Percentiles rank a stretch among this genome's conserved stretches.
Evolutionary conservation across 2,797 vertebrate genomes (phyloP).

Genomic region (Capromys pilorides): DNA sequence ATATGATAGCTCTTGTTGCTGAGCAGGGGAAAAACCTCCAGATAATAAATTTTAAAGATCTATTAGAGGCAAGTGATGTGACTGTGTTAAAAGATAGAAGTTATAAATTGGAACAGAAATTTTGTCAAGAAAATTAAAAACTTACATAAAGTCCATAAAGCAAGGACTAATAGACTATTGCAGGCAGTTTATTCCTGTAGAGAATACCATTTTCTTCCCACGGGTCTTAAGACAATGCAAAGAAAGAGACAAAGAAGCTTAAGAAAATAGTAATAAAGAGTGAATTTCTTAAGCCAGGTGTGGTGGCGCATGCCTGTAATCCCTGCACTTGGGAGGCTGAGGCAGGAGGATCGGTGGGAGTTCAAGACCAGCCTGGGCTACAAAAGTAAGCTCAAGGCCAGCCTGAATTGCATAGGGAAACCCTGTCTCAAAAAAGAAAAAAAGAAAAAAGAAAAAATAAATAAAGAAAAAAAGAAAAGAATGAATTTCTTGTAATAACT

Average conservation of each 20-base stretch:
- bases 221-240: not conserved
- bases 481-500: conserved; percentile 37
- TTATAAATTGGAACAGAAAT: conserved; percentile 23
- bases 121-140: conserved; percentile 43
- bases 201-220: not conserved
- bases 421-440: too few species aligned
- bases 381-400: too few species aligned
- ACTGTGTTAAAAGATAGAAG: conserved; percentile 34
- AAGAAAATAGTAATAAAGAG: not conserved
- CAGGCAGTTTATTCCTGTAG: not conserved
- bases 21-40: not conserved
- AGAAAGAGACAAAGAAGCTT: not conserved
- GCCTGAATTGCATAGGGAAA: too few species aligned
- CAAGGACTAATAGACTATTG: not conserved
- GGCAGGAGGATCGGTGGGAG: too few species aligned
- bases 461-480: too few species aligned
- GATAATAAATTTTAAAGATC: conserved; percentile 27
- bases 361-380: too few species aligned
- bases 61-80: conserved; percentile 21
- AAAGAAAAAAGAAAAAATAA: too few species aligned
- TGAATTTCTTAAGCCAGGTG: not conserved
- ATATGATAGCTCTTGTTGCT: not conserved
- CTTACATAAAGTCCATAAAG: conserved; percentile 13
- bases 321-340: too few species aligned
- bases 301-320: too few species aligned